phyloP scores from a whole-genome alignment of 2,888 invertebrate genomes.

The Willowsia nigromaculata region DNA sequence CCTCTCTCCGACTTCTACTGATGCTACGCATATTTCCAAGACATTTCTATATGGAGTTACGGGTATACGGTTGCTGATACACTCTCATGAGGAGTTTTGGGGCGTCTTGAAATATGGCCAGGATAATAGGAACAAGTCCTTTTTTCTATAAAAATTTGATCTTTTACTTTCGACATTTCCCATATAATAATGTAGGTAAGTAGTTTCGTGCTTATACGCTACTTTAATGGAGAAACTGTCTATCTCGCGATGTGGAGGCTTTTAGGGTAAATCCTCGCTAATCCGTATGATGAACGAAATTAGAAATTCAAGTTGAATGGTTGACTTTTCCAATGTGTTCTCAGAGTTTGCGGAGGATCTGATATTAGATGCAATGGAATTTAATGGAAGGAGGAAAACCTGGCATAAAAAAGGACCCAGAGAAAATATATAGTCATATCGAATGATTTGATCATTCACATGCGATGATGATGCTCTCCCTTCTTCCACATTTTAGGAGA shows the following conservation, averaged over 20 bases:
- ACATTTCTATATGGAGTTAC: background rate
- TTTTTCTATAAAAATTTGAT: constrained; percentile 23
- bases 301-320: constrained; percentile 69
- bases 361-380: background rate
- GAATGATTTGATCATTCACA: background rate
- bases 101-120: constrained; percentile 36
- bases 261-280: constrained; percentile 63
- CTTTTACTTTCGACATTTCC: background rate
- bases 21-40: background rate
- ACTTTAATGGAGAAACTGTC: constrained; percentile 24
- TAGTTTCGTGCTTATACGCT: background rate
- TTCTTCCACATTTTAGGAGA: background rate
- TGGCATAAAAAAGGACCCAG: background rate
- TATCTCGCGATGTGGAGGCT: constrained; percentile 33
- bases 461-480: background rate
- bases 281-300: constrained; percentile 73
- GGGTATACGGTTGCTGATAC: background rate
- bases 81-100: constrained; percentile 1
- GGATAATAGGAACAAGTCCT: background rate
- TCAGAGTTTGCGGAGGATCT: constrained; percentile 22
- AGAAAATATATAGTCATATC: background rate
- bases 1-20: background rate
- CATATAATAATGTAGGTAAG: background rate
- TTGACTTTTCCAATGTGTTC: constrained; percentile 51
- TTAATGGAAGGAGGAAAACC: background rate